Conservation (phyloP, 2,797 vertebrate species). For the Chaetophractus vellerosus region DNA sequence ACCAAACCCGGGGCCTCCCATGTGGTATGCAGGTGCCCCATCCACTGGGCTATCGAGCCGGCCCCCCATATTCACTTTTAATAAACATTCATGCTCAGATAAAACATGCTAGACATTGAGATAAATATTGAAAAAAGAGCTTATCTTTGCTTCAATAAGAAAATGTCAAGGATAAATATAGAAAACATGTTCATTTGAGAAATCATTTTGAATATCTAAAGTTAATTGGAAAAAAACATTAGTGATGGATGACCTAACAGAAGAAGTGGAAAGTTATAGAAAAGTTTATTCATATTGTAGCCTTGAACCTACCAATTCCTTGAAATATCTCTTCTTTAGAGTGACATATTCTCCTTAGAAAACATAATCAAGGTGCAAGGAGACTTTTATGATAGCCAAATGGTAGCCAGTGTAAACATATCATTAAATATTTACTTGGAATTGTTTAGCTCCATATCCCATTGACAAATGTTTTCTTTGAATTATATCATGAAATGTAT, state of each 20-base stretch:
- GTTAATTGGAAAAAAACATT: conserved; percentile 50
- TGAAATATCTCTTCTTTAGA: conserved; percentile 53
- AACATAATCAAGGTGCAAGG: conserved; percentile 45
- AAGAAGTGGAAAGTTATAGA: neutral
- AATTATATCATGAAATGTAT: conserved; percentile 60
- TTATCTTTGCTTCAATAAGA: conserved; percentile 75
- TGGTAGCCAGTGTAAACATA: conserved; percentile 71
- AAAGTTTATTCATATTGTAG: neutral
- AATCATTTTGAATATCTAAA: conserved; percentile 56
- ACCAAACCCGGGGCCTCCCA: no score
- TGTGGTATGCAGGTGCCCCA: no score
- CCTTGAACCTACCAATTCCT: neutral
- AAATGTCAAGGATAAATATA: conserved; percentile 66
- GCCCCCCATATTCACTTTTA: neutral
- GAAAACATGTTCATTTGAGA: conserved; percentile 73
- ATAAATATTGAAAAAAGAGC: neutral
- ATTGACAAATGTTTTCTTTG: conserved; percentile 60
- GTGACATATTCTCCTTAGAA: conserved; percentile 36
- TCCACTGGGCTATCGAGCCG: no score
- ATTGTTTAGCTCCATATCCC: conserved; percentile 51
- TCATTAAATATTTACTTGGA: conserved; percentile 80
- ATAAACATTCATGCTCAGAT: neutral
- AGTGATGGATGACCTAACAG: conserved; percentile 52
- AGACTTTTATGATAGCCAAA: conserved; percentile 36
- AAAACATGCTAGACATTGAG: neutral